phyloP scores from a whole-genome alignment of 2,797 vertebrate genomes.

The Chloroceryle amazona region DNA sequence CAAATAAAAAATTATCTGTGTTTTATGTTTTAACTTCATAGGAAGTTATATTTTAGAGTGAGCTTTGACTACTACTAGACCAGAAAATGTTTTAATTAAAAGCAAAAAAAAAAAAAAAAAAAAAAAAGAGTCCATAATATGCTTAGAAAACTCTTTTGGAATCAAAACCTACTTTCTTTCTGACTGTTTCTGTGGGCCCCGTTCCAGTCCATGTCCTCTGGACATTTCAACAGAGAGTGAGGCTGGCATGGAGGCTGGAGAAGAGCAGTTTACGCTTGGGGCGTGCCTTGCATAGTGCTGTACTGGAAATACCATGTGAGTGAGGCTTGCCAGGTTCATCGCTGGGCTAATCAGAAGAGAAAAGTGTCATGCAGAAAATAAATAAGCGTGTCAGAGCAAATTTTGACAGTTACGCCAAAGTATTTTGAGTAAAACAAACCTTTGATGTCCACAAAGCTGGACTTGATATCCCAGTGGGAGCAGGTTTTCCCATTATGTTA shows the following conservation, averaged over 20 bases:
- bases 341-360: background rate
- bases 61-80: background rate
- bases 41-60: background rate
- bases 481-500: background rate
- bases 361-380: background rate
- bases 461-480: background rate
- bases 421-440: conserved; percentile 12
- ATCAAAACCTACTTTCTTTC: background rate
- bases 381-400: background rate
- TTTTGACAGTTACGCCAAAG: background rate
- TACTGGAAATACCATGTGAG: background rate
- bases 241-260: background rate
- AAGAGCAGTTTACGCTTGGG: background rate
- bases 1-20: background rate
- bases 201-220: background rate
- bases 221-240: background rate
- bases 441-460: conserved; percentile 36
- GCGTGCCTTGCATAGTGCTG: background rate
- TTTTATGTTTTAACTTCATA: background rate
- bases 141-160: background rate
- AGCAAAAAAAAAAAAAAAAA: background rate
- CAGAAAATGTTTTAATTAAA: background rate
- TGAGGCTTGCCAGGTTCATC: background rate
- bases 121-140: fast-evolving
- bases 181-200: background rate